phyloP scores from a whole-genome alignment of 64 coral and sea anemone genomes.

The Dendrophyllia cribrosa region DNA sequence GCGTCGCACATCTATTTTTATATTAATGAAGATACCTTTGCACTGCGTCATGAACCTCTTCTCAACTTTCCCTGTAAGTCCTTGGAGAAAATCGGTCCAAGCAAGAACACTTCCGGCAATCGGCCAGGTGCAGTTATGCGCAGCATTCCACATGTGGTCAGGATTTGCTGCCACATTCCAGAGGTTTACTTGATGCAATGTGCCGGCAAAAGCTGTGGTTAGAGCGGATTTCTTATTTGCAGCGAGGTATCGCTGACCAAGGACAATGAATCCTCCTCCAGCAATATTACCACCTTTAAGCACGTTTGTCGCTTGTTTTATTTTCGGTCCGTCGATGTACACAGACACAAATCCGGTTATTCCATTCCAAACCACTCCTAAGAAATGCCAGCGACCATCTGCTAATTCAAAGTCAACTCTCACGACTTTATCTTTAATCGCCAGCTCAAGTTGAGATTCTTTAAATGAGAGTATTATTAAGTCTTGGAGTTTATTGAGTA shows the following conservation, averaged over 20 bases:
- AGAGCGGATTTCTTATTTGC: background rate
- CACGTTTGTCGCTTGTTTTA: background rate
- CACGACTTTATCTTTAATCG: background rate
- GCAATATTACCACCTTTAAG: background rate
- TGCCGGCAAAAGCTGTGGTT: background rate
- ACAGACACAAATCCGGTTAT: background rate
- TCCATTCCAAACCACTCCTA: constrained; percentile 18
- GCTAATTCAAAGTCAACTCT: background rate
- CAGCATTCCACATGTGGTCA: constrained; percentile 42
- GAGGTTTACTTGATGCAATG: constrained; percentile 33
- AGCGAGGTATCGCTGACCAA: constrained; percentile 20
- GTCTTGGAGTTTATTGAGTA: background rate
- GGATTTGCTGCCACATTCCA: constrained; percentile 37
- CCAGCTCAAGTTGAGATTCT: background rate
- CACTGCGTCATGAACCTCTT: constrained; percentile 33
- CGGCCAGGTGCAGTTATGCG: constrained; percentile 27
- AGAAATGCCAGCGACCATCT: constrained; percentile 1
- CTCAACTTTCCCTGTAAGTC: constrained; percentile 42
- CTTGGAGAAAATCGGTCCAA: constrained; percentile 51
- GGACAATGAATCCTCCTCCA: constrained; percentile 18
- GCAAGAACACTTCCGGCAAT: constrained; percentile 46
- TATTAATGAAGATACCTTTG: background rate
- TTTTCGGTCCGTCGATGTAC: background rate
- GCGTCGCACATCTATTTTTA: background rate
- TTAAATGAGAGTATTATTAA: background rate